Evolutionary conservation across 2,113 vertebrate species (phyloP).

Genomic region (Mormyrus lacerda): DNA sequence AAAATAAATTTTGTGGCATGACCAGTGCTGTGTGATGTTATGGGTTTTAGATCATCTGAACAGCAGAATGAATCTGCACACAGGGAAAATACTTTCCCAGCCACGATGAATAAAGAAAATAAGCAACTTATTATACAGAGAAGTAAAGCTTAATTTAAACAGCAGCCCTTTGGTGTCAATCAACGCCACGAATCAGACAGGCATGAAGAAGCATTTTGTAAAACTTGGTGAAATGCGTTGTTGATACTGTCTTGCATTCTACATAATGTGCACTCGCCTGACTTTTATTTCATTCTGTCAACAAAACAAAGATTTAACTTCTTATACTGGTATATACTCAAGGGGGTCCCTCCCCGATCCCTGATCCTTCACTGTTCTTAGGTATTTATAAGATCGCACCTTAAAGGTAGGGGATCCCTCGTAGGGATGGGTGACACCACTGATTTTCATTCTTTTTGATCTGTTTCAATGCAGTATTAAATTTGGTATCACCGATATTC

Average conservation of each 20-base stretch:
- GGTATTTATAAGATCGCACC: not conserved
- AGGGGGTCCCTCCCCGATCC: not conserved
- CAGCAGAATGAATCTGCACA: not conserved
- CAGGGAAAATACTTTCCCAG: not conserved
- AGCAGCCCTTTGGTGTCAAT: not conserved
- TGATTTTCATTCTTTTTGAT: not conserved
- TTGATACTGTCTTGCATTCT: not conserved
- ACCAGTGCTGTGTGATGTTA: not conserved
- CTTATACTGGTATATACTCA: not conserved
- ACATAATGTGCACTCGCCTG: not conserved
- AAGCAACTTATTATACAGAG: not conserved
- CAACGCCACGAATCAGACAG: not conserved
- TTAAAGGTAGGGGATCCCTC: not conserved
- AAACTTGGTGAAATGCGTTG: not conserved
- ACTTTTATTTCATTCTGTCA: not conserved
- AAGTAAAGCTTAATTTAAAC: not conserved
- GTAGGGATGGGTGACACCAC: not conserved
- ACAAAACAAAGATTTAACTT: not conserved
- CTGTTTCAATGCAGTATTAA: not conserved
- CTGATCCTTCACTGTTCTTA: not conserved
- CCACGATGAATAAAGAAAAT: not conserved
- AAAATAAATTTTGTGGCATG: not conserved
- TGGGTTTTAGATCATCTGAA: not conserved
- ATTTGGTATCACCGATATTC: not conserved
- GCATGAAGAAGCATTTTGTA: not conserved